Conservation (phyloP, 2,797 vertebrate species). For the Vipera latastei region DNA sequence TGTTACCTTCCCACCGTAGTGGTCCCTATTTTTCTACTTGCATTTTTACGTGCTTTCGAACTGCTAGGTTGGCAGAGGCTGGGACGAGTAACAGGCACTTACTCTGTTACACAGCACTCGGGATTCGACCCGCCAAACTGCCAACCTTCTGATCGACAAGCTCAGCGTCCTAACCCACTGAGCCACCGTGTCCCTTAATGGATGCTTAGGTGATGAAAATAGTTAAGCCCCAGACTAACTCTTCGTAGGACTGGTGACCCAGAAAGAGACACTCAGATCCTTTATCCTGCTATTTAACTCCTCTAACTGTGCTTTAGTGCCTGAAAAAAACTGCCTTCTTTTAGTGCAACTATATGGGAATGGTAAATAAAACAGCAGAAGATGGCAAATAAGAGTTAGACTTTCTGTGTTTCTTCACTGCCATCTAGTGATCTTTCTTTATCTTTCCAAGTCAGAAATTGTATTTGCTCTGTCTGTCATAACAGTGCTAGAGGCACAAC, state of each 20-base stretch:
- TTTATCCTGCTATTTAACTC: not conserved
- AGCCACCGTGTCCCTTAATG: no score
- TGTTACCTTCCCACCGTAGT: no score
- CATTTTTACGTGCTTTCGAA: no score
- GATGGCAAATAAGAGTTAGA: not conserved
- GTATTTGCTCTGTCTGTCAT: not conserved
- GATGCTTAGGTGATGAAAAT: not conserved
- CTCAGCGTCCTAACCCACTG: no score
- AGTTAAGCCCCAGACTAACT: not conserved
- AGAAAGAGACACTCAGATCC: not conserved
- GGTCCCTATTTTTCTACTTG: no score
- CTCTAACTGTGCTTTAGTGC: not conserved
- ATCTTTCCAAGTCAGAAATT: not conserved
- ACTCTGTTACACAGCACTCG: no score
- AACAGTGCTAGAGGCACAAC: not conserved
- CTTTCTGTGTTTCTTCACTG: not conserved
- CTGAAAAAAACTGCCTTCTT: not conserved
- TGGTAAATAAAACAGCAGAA: not conserved
- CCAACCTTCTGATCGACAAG: no score
- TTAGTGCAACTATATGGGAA: not conserved
- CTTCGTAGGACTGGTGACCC: not conserved
- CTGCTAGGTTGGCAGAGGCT: no score
- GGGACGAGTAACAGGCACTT: no score
- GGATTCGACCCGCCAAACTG: no score
- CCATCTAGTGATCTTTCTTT: not conserved